Base-by-base conservation (phyloP, 1,140 invertebrate species). In the Drosophila nannoptera region DNA sequence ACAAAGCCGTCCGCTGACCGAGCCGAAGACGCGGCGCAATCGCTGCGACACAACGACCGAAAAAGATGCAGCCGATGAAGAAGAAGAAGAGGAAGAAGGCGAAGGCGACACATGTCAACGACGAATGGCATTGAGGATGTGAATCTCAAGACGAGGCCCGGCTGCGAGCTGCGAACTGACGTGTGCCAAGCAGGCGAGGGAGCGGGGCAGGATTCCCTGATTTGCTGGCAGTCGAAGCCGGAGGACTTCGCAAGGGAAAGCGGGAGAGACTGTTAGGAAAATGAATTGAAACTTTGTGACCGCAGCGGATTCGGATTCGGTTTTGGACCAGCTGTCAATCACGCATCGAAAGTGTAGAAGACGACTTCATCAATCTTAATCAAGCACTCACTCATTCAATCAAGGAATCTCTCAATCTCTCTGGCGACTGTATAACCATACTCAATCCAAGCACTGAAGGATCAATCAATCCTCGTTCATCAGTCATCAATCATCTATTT, bases 51-150 rank as follows among this genome's bases (percentile, higher is more conserved):
- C 48, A 31, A 56, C 45, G 40, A 43, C 38, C 11, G 11, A 43
- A 56, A 43, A 49, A 9, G 7, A 36, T 8, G 35, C 32, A 14
- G 0, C 45, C 12, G 7, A 36, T 8, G 35, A 40, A 14, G 0
- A 53, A 35, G 6, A 36, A 14, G 5, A 64, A 45, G 22, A 38
- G 40, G 52, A 4, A 31, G 50, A 60, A 38, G 58, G 65, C 42
- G 43, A 64, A 64, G 54, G 59, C 65, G 52, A 72, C 68, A 63
- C 50, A 66, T 75, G 67, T 83, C 78, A 84, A 53, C 69, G 61
- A 48, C 72, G 58, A 71, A 64, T 71, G 71, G 66, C 71, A 63
- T 69, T 71, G 78, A 77, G 78, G 78, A 83, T 78, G 61, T 59
- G 49, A 43, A 35, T 58, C 35, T 72, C 32, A 49, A 56, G 62